Evolutionary conservation across 1,140 invertebrate species (phyloP).

Genomic region (Lanistes nyassanus): DNA sequence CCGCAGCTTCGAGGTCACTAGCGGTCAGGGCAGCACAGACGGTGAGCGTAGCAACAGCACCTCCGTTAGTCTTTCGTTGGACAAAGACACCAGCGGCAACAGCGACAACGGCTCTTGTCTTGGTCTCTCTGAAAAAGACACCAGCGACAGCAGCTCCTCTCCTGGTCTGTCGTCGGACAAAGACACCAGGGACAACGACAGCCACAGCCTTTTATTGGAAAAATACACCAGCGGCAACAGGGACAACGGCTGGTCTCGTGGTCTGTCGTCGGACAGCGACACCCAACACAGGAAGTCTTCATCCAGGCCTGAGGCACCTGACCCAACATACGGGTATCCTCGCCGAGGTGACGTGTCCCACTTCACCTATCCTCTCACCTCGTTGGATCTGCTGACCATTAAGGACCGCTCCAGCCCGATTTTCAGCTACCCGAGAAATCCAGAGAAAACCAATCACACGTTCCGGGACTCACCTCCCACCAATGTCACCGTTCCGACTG

Average conservation of each 20-base stretch:
- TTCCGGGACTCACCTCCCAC: too few species aligned
- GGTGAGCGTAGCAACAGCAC: not conserved
- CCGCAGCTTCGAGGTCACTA: not conserved
- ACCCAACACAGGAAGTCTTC: not conserved
- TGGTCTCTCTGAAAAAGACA: not conserved
- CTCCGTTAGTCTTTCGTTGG: not conserved
- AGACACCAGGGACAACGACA: not conserved
- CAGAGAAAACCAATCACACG: too few species aligned
- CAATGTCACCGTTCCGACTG: too few species aligned
- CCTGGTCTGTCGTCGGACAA: not conserved
- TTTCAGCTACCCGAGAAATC: too few species aligned
- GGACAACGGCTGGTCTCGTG: not conserved
- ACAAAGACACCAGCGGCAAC: not conserved
- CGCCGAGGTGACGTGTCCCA: not conserved
- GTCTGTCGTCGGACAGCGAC: not conserved
- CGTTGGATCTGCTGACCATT: not conserved
- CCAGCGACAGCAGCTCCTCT: not conserved
- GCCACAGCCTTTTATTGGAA: not conserved
- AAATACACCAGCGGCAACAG: not conserved
- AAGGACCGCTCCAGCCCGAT: too few species aligned
- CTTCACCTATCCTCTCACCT: not conserved
- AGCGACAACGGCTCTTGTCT: not conserved
- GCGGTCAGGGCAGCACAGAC: not conserved
- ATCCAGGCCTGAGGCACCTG: not conserved
- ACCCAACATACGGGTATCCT: not conserved